These are phyloP conservation scores for Caloenas nicobarica DNA, from an alignment of 2,113 vertebrate species.

Conservation along the genomic window DNA sequence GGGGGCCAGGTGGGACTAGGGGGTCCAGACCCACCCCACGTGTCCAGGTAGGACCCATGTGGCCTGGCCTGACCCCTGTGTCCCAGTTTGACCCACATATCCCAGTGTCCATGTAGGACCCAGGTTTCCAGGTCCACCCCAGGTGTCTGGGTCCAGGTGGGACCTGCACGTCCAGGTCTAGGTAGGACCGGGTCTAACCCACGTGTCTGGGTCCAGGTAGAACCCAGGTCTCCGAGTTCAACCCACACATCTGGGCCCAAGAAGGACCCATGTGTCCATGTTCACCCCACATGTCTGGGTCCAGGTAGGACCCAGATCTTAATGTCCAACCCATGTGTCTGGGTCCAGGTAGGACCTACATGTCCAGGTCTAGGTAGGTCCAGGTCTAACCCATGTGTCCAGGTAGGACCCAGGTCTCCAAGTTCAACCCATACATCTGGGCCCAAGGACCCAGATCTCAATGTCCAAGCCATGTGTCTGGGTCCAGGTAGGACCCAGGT, in stretches of 20 bases:
- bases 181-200: too few species aligned
- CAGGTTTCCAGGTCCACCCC: too few species aligned
- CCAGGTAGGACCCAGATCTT: not conserved
- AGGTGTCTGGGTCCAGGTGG: too few species aligned
- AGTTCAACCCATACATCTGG: too few species aligned
- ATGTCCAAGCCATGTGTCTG: too few species aligned
- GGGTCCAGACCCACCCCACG: too few species aligned
- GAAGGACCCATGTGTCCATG: not conserved
- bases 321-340: too few species aligned
- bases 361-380: not conserved
- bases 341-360: not conserved
- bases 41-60: not conserved
- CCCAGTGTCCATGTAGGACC: too few species aligned
- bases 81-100: too few species aligned
- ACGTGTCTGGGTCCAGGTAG: not conserved
- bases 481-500: not conserved
- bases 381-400: too few species aligned
- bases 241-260: rapidly evolving
- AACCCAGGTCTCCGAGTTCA: not conserved
- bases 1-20: too few species aligned
- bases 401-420: not conserved
- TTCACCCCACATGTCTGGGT: rapidly evolving
- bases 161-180: not conserved
- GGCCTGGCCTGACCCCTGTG: not conserved
- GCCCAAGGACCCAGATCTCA: not conserved